These are phyloP conservation scores for Hydropotes inermis DNA, from an alignment of 2,113 vertebrate genomes.

Conservation along the genomic window DNA sequence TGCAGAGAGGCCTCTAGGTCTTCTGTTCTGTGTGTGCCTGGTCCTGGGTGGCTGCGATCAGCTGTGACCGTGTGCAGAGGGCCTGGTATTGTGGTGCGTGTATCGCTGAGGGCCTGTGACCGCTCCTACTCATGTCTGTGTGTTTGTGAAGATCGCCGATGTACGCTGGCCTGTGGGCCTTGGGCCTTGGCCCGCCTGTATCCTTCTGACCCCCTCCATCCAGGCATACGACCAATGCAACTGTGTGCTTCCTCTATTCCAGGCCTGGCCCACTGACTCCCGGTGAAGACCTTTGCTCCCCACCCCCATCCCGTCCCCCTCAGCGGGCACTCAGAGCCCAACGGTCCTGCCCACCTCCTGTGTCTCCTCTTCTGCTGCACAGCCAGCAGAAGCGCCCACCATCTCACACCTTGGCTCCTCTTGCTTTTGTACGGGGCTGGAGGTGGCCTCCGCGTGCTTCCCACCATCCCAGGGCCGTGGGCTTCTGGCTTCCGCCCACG, in stretches of 20 bases:
- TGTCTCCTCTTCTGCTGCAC: not conserved
- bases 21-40: not conserved
- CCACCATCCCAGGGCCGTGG: not conserved
- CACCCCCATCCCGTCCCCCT: accelerated
- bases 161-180: not conserved
- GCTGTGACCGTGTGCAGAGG: not conserved
- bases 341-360: not conserved
- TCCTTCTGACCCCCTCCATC: not conserved
- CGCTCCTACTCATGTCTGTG: not conserved
- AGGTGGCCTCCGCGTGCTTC: not conserved
- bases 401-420: not conserved
- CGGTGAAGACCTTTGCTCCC: too few species aligned
- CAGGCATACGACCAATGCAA: not conserved
- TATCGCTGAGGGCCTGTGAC: accelerated
- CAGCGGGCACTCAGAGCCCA: accelerated
- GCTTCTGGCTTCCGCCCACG: not conserved
- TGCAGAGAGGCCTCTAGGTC: not conserved
- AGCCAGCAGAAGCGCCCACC: not conserved
- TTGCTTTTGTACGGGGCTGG: accelerated
- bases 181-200: not conserved
- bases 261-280: not conserved
- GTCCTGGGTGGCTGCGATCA: not conserved
- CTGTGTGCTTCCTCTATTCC: not conserved
- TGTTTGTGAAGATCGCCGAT: not conserved
- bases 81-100: not conserved